phyloP scores from a whole-genome alignment of 2,888 invertebrate genomes.

The Cantharis nigra region DNA sequence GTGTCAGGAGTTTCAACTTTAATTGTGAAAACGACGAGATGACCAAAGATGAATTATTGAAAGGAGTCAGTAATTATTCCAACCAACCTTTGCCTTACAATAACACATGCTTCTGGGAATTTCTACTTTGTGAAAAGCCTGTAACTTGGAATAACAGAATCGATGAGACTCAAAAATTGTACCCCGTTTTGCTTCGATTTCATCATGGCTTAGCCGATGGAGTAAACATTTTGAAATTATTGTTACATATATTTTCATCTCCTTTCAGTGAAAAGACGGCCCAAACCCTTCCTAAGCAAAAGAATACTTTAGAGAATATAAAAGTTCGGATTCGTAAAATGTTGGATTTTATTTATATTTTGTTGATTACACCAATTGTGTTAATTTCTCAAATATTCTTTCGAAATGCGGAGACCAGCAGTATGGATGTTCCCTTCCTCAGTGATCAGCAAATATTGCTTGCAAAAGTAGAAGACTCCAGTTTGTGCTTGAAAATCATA shows the following conservation, averaged over 20 bases:
- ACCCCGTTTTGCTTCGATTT: constrained; percentile 59
- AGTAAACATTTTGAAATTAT: constrained; percentile 57
- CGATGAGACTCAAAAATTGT: constrained; percentile 15
- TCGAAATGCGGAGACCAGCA: not conserved
- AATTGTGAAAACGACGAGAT: not conserved
- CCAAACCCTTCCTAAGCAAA: too few relatives aligned
- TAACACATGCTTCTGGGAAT: constrained; percentile 59
- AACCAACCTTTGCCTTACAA: constrained; percentile 56
- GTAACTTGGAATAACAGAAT: constrained; percentile 34
- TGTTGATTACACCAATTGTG: not conserved
- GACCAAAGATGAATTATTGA: not conserved
- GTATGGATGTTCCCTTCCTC: not conserved
- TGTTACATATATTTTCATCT: not conserved
- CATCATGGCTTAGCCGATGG: constrained; percentile 64
- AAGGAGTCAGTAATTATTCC: constrained; percentile 20
- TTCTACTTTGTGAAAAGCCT: constrained; percentile 52
- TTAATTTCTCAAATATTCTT: not conserved
- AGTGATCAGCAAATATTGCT: not conserved
- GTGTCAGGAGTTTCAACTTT: not conserved
- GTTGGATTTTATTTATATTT: not conserved
- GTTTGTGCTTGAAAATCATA: not conserved
- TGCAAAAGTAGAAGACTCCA: not conserved
- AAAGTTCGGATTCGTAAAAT: not conserved
- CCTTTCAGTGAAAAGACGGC: not conserved
- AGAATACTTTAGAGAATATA: not conserved